phyloP scores from a whole-genome alignment of 37 sponge, comb jelly and placozoan genomes.

The Geodia barretti region DNA sequence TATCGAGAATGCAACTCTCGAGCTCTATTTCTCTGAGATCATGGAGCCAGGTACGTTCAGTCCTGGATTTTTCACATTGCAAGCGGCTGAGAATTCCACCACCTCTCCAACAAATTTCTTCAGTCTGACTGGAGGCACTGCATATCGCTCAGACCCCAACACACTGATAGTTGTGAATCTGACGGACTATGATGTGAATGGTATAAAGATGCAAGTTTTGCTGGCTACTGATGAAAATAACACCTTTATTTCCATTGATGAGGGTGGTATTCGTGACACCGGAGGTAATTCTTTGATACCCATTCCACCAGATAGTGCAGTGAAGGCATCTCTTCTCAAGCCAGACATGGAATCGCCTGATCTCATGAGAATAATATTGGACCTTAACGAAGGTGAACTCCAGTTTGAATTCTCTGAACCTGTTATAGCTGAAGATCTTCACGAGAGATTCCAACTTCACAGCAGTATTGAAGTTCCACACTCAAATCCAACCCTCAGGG shows the following conservation, averaged over 20 bases:
- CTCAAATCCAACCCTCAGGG: constrained; percentile 23
- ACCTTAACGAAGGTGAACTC: constrained; percentile 71
- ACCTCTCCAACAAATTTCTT: constrained; percentile 19
- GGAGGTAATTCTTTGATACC: constrained; percentile 74
- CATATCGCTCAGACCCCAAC: constrained; percentile 25
- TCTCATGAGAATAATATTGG: constrained; percentile 53
- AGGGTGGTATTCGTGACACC: constrained; percentile 79
- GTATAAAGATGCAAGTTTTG: constrained; percentile 59
- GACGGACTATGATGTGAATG: constrained; percentile 62
- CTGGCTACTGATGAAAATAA: constrained; percentile 62
- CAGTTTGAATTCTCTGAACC: constrained; percentile 74
- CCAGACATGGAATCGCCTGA: constrained; percentile 72
- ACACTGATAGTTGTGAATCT: constrained; percentile 37
- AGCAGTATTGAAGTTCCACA: constrained; percentile 8
- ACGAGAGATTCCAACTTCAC: constrained; percentile 31
- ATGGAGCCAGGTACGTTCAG: constrained; percentile 68
- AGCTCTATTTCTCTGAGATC: constrained; percentile 78
- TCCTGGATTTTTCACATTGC: constrained; percentile 67
- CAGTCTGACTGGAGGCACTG: constrained; percentile 49
- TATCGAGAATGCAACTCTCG: constrained; percentile 54
- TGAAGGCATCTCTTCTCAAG: constrained; percentile 41
- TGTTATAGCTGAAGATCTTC: constrained; percentile 53
- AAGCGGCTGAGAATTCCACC: constrained; percentile 36
- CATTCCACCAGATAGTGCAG: constrained; percentile 56
- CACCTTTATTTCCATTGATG: constrained; percentile 61